Evolutionary conservation across 2,888 invertebrate species (phyloP).

Genomic region (Apantesis nais): DNA sequence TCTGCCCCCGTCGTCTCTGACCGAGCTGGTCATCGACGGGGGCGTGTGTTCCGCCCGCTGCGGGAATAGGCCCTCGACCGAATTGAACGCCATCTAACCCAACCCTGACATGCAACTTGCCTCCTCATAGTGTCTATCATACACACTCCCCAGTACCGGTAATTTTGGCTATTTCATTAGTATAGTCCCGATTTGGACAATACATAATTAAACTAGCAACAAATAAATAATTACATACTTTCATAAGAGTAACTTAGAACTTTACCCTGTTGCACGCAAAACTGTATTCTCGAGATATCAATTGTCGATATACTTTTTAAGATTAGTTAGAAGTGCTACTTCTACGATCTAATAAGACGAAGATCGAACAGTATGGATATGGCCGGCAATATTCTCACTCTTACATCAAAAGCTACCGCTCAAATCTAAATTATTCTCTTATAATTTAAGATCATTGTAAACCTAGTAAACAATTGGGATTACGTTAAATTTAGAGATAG

Average conservation of each 20-base stretch:
- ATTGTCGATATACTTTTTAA: not conserved
- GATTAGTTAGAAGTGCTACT: not conserved
- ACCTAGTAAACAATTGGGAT: conserved; percentile 9
- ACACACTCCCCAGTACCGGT: not conserved
- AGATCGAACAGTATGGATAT: not conserved
- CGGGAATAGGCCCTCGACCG: no score
- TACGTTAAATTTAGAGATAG: not conserved
- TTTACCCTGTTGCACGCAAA: not conserved
- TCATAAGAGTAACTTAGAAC: not conserved
- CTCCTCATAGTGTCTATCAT: no score
- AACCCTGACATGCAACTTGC: no score
- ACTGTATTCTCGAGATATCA: not conserved
- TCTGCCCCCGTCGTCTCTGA: no score
- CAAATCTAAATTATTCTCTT: not conserved
- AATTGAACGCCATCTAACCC: no score
- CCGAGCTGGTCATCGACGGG: no score
- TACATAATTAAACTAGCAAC: no score
- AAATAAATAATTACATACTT: no score
- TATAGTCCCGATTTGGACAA: not conserved
- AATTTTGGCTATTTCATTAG: not conserved
- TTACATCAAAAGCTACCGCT: not conserved
- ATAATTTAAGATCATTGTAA: conserved; percentile 1
- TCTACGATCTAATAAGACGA: not conserved
- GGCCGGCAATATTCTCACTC: not conserved
- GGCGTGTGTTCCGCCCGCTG: no score